Evolutionary conservation across 2,113 vertebrate species (phyloP).

Genomic region (Verasper variegatus): DNA sequence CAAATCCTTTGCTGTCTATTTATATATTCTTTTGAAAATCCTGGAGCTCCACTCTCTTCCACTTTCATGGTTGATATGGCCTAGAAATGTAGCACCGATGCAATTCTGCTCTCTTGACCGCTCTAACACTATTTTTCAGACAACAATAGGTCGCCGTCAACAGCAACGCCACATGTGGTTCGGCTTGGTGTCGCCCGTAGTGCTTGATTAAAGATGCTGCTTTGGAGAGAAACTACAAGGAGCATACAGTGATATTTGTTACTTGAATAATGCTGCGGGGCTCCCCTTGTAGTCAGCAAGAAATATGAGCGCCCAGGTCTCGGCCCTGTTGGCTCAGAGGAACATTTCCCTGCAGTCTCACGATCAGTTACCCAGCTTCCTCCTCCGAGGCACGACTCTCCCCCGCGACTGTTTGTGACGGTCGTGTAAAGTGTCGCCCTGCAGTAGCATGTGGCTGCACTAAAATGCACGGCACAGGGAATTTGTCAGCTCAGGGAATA

Average conservation of each 20-base stretch:
- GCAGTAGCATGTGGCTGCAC: background rate
- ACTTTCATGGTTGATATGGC: conserved; percentile 21
- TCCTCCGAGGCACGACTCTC: conserved; percentile 14
- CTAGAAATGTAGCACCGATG: background rate
- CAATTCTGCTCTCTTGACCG: conserved; percentile 21
- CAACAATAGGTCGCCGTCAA: conserved; percentile 23
- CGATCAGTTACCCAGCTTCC: conserved; percentile 46
- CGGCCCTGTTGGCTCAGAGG: conserved; percentile 59
- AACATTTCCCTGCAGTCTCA: conserved; percentile 58
- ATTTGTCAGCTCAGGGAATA: conserved; percentile 49
- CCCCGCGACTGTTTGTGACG: conserved; percentile 59
- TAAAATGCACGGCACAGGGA: conserved; percentile 34
- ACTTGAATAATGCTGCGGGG: conserved; percentile 42
- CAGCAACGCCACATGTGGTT: background rate
- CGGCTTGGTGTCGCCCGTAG: conserved; percentile 10
- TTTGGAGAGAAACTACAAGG: conserved; percentile 25
- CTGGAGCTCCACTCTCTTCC: conserved; percentile 21
- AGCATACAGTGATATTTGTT: conserved; percentile 36
- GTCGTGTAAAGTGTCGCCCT: conserved; percentile 35
- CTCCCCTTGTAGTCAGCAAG: conserved; percentile 10
- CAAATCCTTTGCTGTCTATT: conserved; percentile 46
- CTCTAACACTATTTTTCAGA: conserved; percentile 21
- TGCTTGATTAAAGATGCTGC: conserved; percentile 24
- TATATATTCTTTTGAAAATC: conserved; percentile 57
- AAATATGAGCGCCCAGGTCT: conserved; percentile 49